Percentiles rank a stretch among this genome's conserved stretches.
Conservation (phyloP, 2,888 invertebrate species). For the Amblyjoppa fuscipennis region DNA sequence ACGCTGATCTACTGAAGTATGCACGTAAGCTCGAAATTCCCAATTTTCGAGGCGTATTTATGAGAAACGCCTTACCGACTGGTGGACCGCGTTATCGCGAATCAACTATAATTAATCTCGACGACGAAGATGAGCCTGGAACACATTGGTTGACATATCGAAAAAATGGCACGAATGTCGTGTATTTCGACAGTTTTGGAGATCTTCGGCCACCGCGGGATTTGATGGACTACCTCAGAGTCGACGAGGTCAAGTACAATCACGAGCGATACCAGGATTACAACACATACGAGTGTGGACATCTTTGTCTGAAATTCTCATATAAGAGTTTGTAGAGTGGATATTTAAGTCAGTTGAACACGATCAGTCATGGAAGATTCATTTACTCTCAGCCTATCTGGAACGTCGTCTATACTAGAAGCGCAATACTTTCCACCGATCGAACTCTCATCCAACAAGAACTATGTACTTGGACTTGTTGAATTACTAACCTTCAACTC, state of each 20-base stretch:
- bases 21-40: slow-evolving; percentile 71
- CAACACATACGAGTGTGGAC: slow-evolving; percentile 27
- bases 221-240: slow-evolving; percentile 41
- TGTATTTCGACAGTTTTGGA: slow-evolving; percentile 51
- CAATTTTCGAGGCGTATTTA: slow-evolving; percentile 79
- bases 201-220: slow-evolving; percentile 30
- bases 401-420: slow-evolving; percentile 70
- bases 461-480: slow-evolving; percentile 75
- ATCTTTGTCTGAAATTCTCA: slow-evolving; percentile 56
- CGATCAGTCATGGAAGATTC: slow-evolving; percentile 65
- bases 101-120: slow-evolving; percentile 43
- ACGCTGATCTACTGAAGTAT: slow-evolving; percentile 76
- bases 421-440: slow-evolving; percentile 74
- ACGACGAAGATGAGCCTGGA: slow-evolving; percentile 18
- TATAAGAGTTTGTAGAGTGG: background rate
- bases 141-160: slow-evolving; percentile 38
- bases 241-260: slow-evolving; percentile 23
- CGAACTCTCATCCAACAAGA: slow-evolving; percentile 68
- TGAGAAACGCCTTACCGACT: slow-evolving; percentile 64
- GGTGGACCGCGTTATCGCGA: slow-evolving; percentile 6
- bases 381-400: slow-evolving; percentile 73
- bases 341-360: slow-evolving; percentile 11
- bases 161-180: slow-evolving; percentile 27
- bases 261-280: slow-evolving; percentile 45
- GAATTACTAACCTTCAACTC: slow-evolving; percentile 75